These are phyloP conservation scores for Mellivora capensis DNA, from an alignment of 2,113 vertebrate species.

Conservation along the genomic window DNA sequence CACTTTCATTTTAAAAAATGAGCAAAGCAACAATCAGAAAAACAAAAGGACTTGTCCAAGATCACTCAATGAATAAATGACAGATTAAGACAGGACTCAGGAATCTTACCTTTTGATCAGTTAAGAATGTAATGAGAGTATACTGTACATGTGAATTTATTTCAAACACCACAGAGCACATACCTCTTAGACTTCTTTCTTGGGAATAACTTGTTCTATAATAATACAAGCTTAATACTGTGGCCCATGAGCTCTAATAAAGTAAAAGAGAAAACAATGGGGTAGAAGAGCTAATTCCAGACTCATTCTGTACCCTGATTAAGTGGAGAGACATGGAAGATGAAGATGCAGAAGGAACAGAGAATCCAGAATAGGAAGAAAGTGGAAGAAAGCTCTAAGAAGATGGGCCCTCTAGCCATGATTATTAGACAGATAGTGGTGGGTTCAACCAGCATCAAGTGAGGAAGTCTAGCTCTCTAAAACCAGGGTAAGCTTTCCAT, in stretches of 20 bases:
- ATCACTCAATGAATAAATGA: neutral
- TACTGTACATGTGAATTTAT: neutral
- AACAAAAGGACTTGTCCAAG: neutral
- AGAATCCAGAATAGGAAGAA: neutral
- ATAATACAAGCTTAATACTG: neutral
- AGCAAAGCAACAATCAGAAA: neutral
- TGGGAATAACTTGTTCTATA: neutral
- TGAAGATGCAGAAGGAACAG: neutral
- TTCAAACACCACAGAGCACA: neutral
- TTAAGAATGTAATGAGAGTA: neutral
- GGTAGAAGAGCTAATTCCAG: neutral
- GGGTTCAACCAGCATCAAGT: neutral
- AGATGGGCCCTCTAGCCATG: neutral
- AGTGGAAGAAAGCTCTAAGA: neutral
- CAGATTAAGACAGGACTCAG: neutral
- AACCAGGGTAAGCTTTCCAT: neutral
- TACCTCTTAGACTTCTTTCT: neutral
- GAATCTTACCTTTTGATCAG: neutral
- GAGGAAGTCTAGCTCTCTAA: neutral
- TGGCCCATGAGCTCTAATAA: neutral
- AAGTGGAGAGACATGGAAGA: neutral
- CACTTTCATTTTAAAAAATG: neutral
- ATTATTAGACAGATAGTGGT: neutral
- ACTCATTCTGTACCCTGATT: neutral
- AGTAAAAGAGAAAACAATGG: neutral